These are phyloP conservation scores for Aleiodes leptofemur DNA, from an alignment of 2,888 invertebrate genomes.

Conservation along the genomic window DNA sequence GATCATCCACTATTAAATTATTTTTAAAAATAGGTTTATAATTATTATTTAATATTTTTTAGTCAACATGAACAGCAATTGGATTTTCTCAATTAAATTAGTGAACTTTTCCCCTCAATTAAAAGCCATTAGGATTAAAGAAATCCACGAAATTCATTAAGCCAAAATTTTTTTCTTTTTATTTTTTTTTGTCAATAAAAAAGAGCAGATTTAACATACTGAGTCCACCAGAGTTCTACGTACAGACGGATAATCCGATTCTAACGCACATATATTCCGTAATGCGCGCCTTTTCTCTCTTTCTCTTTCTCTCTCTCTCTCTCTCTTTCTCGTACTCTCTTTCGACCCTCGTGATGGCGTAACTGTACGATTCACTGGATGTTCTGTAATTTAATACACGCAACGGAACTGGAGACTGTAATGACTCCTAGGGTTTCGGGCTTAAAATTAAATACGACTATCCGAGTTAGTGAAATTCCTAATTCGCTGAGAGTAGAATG, in stretches of 20 bases:
- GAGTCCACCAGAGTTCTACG: conserved; percentile 27
- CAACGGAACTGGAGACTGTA: conserved; percentile 72
- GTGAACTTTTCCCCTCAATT: background rate
- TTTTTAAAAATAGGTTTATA: too few relatives aligned
- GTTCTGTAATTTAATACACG: conserved; percentile 73
- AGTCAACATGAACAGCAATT: too few relatives aligned
- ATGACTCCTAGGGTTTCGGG: conserved; percentile 74
- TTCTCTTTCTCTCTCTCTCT: conserved; percentile 43
- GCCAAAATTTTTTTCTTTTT: background rate
- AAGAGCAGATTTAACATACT: conserved; percentile 24
- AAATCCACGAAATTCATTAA: background rate
- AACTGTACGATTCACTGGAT: conserved; percentile 45
- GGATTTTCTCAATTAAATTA: too few relatives aligned
- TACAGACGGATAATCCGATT: conserved; percentile 64
- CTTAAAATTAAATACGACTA: conserved; percentile 75
- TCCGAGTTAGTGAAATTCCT: conserved; percentile 75
- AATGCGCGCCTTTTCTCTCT: conserved; percentile 58
- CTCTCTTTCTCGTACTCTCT: conserved; percentile 28
- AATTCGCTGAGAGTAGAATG: conserved; percentile 65
- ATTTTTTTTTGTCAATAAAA: conserved; percentile 27
- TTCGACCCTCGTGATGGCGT: conserved; percentile 39
- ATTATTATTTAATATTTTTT: too few relatives aligned
- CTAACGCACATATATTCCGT: conserved; percentile 59
- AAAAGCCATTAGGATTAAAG: background rate
- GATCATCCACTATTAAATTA: too few relatives aligned